phyloP scores from a whole-genome alignment of 2,113 vertebrate genomes.

The Excalfactoria chinensis region DNA sequence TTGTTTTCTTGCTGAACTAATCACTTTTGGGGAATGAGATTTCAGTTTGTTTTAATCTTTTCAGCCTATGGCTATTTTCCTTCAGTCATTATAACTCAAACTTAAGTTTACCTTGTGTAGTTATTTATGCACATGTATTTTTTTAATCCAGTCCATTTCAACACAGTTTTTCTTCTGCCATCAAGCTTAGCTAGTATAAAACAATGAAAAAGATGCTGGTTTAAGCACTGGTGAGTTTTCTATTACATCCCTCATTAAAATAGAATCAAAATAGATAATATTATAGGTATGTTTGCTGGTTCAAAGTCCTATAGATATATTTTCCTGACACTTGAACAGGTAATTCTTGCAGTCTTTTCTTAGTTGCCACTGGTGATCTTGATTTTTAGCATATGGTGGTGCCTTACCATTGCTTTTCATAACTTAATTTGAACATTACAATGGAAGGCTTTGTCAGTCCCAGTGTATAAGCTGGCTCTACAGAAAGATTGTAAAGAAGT shows the following conservation, averaged over 20 bases:
- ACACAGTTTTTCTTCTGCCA: not conserved
- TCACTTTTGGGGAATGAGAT: conserved; percentile 1
- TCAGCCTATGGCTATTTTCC: not conserved
- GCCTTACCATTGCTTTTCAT: not conserved
- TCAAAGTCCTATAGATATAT: not conserved
- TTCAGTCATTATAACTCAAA: not conserved
- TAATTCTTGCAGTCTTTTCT: not conserved
- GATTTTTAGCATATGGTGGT: not conserved
- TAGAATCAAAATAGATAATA: conserved; percentile 15
- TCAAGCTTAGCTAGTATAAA: conserved; percentile 9
- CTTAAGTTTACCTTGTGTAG: conserved; percentile 25
- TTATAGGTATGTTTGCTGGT: not conserved
- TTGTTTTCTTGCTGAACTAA: conserved; percentile 46
- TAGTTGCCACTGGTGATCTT: not conserved
- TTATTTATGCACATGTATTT: not conserved
- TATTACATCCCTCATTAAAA: conserved; percentile 55
- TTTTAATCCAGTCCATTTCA: conserved; percentile 14
- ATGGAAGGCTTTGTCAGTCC: not conserved
- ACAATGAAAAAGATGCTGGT: conserved; percentile 17
- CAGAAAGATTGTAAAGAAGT: not conserved
- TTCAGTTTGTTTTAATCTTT: conserved; percentile 28
- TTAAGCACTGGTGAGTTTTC: conserved; percentile 39
- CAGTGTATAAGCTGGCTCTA: not conserved
- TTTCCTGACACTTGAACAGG: not conserved
- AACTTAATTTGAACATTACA: not conserved